phyloP scores from a whole-genome alignment of 2,113 vertebrate species.

The Holacanthus passer region DNA sequence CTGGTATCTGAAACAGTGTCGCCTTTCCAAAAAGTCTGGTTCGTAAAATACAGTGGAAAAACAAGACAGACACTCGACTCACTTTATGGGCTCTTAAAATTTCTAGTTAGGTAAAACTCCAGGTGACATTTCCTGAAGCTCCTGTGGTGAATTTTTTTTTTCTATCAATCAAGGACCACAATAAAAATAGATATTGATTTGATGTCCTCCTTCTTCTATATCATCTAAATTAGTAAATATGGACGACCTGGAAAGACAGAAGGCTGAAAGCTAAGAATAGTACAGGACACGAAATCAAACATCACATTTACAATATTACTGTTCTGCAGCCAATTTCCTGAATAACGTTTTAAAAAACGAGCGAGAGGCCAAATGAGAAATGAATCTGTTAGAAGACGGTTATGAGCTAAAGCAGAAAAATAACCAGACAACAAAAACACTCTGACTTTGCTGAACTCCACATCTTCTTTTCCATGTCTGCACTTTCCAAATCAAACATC shows the following conservation, averaged over 20 bases:
- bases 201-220: background rate
- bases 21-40: no score
- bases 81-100: no score
- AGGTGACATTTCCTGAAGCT: no score
- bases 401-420: background rate
- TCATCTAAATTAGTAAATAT: background rate
- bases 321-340: background rate
- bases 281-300: background rate
- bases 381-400: background rate
- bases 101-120: no score
- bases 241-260: background rate
- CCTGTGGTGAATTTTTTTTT: background rate
- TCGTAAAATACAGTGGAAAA: no score
- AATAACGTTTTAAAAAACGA: background rate
- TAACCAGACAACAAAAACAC: background rate
- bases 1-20: no score
- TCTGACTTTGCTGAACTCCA: background rate
- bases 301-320: no score
- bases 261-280: background rate
- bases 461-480: background rate
- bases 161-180: background rate
- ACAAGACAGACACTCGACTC: no score
- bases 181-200: background rate
- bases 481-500: background rate
- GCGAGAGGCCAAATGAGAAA: background rate